Base-by-base conservation (phyloP, 1,140 invertebrate genomes). In the Pseudomyrmex sp. region DNA sequence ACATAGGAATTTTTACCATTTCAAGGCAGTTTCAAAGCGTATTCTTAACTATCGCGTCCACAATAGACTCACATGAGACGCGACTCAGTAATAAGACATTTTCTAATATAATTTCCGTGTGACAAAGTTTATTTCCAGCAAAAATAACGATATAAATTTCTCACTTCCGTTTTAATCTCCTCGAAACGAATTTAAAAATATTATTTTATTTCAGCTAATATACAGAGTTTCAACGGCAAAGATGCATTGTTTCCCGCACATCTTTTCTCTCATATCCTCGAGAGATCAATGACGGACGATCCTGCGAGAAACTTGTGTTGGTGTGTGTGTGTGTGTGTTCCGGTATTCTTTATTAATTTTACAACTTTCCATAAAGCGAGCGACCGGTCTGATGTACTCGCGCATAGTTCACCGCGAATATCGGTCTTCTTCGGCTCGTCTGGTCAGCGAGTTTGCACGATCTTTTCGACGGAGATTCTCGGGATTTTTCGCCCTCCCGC, bases 291-390 rank as follows among this genome's bases (percentile, higher is more conserved):
- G 35, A n/a, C 2, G 54, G 5, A 8, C 58, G 52, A 54, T n/a
- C 13, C n/a, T 13, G 23, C 0, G 44, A 10, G 15, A 72, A 69
- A 70, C 76, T 79, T 46, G 62, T 26, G 26, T 26, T 5, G 3
- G 35, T 35, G 35, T 35, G 35, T 35, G 0, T 35, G 35, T 35
- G 35, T 35, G 35, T 35, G 35, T 35, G 35, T 50, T 18, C 58
- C 10, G 58, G 63, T 56, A 83, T 88, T 90, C 85, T 90, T 90
- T 85, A 89, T 89, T 89, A 89, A 89, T 89, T 89, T 89, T 87
- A 87, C 77, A 87, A 89, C 85, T 87, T 89, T 89, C 84, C 72
- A 88, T 82, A 87, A 89, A 89, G 87, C 80, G 82, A 82, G 23
- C 44, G 3, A 9, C 74, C 1, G 15, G 66, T 61, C 63, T 74